Conservation (phyloP, 2,113 vertebrate genomes). For the Cercocebus atys region DNA sequence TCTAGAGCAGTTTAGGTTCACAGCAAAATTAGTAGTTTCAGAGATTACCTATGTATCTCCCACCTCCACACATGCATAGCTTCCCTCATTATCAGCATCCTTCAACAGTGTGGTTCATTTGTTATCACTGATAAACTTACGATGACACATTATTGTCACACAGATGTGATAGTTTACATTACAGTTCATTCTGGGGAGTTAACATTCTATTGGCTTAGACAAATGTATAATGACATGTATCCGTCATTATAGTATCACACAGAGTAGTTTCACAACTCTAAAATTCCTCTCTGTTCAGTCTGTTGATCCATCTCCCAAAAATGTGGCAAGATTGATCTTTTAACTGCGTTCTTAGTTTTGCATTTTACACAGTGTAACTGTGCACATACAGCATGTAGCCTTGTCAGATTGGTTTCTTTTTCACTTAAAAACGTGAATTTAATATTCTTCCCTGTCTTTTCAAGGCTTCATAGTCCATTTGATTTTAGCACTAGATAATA, state of each 20-base stretch:
- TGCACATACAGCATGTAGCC: no score
- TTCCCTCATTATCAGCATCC: not conserved
- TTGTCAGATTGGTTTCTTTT: not conserved
- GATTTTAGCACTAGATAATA: not conserved
- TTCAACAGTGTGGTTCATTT: not conserved
- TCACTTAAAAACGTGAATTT: not conserved
- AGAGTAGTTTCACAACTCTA: not conserved
- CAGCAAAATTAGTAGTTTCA: not conserved
- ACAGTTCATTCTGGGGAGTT: not conserved
- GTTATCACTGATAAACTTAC: not conserved
- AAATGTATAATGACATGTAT: not conserved
- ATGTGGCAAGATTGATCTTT: not conserved
- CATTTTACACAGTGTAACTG: not conserved
- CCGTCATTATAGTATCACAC: not conserved
- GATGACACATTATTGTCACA: not conserved
- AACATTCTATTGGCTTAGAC: not conserved
- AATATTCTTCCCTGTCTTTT: not conserved
- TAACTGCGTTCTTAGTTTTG: not conserved
- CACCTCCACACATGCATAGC: not conserved
- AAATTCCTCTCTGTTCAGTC: not conserved
- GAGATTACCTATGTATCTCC: not conserved
- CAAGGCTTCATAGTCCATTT: not conserved
- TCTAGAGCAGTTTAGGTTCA: not conserved
- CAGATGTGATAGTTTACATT: not conserved
- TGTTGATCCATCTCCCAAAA: not conserved